phyloP scores from a whole-genome alignment of 1,140 invertebrate species.

The Bombus affinis region DNA sequence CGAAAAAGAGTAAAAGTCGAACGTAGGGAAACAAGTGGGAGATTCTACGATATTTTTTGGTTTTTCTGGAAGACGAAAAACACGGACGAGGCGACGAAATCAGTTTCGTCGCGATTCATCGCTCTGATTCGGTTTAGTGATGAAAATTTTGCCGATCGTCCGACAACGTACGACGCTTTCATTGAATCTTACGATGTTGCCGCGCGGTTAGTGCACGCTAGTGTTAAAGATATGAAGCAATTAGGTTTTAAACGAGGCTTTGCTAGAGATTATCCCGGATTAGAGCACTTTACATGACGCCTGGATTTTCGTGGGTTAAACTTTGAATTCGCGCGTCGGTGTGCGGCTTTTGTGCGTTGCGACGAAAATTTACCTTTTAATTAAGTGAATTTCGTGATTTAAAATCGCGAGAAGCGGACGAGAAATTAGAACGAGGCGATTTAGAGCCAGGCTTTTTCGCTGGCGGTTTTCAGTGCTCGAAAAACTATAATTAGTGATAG shows the following conservation, averaged over 20 bases:
- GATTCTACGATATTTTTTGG: neutral
- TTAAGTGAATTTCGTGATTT: neutral
- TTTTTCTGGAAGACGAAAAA: too few species aligned
- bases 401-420: neutral
- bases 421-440: neutral
- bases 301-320: neutral
- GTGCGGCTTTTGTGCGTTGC: neutral
- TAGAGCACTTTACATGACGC: conserved; percentile 16
- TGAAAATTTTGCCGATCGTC: too few species aligned
- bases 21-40: neutral
- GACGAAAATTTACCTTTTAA: neutral
- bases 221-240: conserved; percentile 20
- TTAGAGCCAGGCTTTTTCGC: neutral
- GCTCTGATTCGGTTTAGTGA: neutral
- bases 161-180: neutral
- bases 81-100: too few species aligned
- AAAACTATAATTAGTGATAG: too few species aligned
- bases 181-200: conserved; percentile 17
- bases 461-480: neutral
- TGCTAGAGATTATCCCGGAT: conserved; percentile 20
- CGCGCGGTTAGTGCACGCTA: neutral
- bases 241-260: conserved; percentile 32
- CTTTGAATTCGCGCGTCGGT: neutral
- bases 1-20: too few species aligned
- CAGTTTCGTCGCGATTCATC: neutral